phyloP scores from a whole-genome alignment of 2,797 vertebrate species.

The Sparidentex hasta region DNA sequence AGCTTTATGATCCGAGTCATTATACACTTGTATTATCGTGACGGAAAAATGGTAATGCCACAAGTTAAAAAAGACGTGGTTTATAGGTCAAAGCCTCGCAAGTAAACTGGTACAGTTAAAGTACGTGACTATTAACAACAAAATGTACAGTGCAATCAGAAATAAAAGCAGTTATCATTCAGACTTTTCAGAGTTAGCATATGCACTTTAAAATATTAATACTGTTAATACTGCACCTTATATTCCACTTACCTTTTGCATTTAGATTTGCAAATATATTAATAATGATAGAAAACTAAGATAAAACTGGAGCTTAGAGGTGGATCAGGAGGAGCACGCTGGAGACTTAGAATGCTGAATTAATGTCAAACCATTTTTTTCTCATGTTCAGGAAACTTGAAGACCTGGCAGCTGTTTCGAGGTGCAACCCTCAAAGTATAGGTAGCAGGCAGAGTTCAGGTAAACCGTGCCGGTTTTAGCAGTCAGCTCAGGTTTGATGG shows the following conservation, averaged over 20 bases:
- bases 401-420: constrained; percentile 32
- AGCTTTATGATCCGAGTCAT: not conserved
- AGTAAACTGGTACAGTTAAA: not conserved
- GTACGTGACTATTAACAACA: not conserved
- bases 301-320: constrained; percentile 3
- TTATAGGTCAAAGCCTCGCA: not conserved
- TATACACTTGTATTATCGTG: not conserved
- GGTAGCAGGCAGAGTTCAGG: constrained; percentile 45
- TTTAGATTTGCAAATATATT: not conserved
- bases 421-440: constrained; percentile 26
- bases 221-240: not conserved
- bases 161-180: too few relatives aligned
- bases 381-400: constrained; percentile 38
- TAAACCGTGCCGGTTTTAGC: constrained; percentile 60
- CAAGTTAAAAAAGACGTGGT: not conserved
- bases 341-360: constrained; percentile 2
- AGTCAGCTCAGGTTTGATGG: constrained; percentile 77
- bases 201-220: too few relatives aligned
- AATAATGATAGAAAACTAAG: not conserved
- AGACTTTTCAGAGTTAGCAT: too few relatives aligned
- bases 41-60: not conserved
- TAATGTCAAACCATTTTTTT: constrained; percentile 14
- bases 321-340: not conserved
- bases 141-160: not conserved
- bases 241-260: not conserved